phyloP scores from a whole-genome alignment of 2,797 vertebrate genomes.

The Pangasius djambal region DNA sequence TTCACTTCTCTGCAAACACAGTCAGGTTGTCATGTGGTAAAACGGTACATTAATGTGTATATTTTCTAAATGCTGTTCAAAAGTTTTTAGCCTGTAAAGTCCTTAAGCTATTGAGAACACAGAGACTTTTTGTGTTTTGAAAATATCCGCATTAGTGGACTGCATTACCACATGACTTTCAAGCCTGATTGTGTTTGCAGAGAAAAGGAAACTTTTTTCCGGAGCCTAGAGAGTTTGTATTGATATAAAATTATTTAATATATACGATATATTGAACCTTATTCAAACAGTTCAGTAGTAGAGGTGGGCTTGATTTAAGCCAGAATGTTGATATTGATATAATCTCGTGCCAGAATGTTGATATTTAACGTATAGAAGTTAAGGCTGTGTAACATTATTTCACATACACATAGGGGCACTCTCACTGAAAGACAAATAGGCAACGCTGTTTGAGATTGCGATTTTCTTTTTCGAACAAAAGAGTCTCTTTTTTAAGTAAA shows the following conservation, averaged over 20 bases:
- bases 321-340: background rate
- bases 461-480: too few relatives aligned
- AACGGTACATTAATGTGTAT: background rate
- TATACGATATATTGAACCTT: background rate
- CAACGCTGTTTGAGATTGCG: too few relatives aligned
- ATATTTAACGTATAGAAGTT: background rate
- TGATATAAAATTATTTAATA: background rate
- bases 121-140: background rate
- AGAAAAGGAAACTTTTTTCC: background rate
- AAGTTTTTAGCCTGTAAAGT: too few relatives aligned
- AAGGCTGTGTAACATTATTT: too few relatives aligned
- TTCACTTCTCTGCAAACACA: background rate
- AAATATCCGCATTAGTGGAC: background rate
- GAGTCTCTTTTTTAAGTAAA: too few relatives aligned
- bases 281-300: background rate
- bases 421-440: too few relatives aligned
- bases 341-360: background rate
- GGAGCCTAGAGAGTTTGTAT: background rate
- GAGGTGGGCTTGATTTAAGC: background rate
- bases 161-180: background rate
- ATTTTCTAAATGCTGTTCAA: background rate
- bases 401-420: too few relatives aligned
- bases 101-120: background rate
- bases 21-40: too few relatives aligned
- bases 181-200: background rate